phyloP scores from a whole-genome alignment of 2,797 vertebrate species.

The Urocyon cinereoargenteus region DNA sequence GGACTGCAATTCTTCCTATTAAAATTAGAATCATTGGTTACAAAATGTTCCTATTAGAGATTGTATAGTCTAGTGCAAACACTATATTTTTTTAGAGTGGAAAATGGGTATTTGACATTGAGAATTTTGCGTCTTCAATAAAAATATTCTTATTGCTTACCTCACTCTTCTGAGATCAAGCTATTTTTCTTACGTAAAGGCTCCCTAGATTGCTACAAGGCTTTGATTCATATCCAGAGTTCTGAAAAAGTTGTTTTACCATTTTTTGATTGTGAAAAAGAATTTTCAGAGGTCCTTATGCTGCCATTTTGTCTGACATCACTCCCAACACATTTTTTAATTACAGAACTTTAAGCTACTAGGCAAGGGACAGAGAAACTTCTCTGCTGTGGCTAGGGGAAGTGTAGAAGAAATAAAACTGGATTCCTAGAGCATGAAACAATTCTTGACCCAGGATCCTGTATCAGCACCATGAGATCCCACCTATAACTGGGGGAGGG shows the following conservation, averaged over 20 bases:
- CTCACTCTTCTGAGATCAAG: not conserved
- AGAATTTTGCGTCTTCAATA: not conserved
- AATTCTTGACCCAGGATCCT: not conserved
- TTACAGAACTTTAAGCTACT: not conserved
- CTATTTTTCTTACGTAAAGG: not conserved
- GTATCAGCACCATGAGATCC: not conserved
- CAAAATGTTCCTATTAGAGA: not conserved
- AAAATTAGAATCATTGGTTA: not conserved
- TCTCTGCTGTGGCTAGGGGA: not conserved
- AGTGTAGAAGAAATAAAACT: not conserved
- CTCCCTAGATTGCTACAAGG: not conserved
- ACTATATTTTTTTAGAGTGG: not conserved
- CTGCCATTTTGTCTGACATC: not conserved
- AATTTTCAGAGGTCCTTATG: not conserved
- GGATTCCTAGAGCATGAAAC: not conserved
- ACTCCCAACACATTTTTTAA: not conserved
- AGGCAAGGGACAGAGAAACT: not conserved
- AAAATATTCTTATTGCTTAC: not conserved
- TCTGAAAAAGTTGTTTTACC: not conserved
- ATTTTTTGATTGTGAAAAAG: not conserved
- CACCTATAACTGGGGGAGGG: not conserved
- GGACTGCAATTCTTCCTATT: not conserved
- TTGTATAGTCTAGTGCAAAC: not conserved
- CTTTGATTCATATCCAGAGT: constrained; percentile 18
- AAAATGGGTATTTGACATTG: not conserved